Conservation (phyloP, 2,888 invertebrate species). For the Tetragonula carbonaria region DNA sequence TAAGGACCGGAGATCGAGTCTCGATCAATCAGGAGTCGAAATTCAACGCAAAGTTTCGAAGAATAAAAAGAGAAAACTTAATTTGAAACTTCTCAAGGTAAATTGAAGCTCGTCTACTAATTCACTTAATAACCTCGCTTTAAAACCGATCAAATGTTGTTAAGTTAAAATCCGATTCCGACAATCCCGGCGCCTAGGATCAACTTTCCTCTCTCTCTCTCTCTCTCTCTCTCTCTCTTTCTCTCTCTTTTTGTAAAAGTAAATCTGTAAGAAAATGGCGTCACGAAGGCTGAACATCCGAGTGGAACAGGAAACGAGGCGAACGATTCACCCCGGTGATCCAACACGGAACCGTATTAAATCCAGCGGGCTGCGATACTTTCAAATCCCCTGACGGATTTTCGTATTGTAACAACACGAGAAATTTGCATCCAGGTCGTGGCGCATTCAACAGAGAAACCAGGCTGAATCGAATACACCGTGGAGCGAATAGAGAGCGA, state of each 20-base stretch:
- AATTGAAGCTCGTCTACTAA: background rate
- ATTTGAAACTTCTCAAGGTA: background rate
- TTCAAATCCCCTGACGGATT: background rate
- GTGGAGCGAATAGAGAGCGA: slow-evolving; percentile 11
- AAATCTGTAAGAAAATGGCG: background rate
- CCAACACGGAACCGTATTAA: background rate
- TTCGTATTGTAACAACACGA: slow-evolving; percentile 10
- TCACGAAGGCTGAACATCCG: background rate
- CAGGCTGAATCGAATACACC: slow-evolving; percentile 30
- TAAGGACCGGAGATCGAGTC: no score
- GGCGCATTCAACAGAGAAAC: slow-evolving; percentile 1
- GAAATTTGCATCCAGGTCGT: slow-evolving; percentile 47
- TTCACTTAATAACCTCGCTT: background rate
- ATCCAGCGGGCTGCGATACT: background rate
- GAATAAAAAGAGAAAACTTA: background rate
- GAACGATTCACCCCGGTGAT: background rate
- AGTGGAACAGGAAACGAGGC: background rate
- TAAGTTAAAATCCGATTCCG: background rate
- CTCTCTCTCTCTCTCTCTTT: no score
- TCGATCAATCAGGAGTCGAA: no score
- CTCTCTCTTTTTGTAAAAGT: background rate
- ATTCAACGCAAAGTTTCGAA: background rate
- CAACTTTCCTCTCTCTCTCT: background rate
- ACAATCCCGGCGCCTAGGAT: background rate
- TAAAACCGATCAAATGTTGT: background rate